Evolutionary conservation across 2,113 vertebrate species (phyloP).

Genomic region (Cheirogaleus medius): DNA sequence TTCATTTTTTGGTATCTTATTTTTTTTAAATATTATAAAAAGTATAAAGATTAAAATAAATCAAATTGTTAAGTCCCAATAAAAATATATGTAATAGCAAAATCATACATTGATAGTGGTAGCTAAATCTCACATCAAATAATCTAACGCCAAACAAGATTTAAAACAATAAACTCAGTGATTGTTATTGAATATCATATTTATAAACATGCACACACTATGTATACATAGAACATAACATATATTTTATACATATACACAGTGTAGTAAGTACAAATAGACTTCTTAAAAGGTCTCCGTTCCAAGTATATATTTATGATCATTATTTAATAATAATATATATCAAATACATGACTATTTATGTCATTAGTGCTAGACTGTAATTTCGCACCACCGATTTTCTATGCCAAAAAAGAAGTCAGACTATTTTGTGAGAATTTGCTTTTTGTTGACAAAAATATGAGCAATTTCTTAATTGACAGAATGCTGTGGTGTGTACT

Average conservation of each 20-base stretch:
- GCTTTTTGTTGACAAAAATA: slow-evolving; percentile 81
- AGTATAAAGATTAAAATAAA: background rate
- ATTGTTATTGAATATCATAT: slow-evolving; percentile 52
- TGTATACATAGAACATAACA: background rate
- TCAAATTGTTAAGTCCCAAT: slow-evolving; percentile 41
- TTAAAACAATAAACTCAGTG: slow-evolving; percentile 49
- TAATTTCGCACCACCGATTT: slow-evolving; percentile 79
- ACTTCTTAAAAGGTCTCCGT: slow-evolving; percentile 76
- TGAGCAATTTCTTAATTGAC: slow-evolving; percentile 80
- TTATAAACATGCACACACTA: background rate
- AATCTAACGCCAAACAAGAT: background rate
- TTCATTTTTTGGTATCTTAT: background rate
- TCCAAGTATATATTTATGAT: slow-evolving; percentile 60
- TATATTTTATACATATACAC: background rate
- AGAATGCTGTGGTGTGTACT: slow-evolving; percentile 77
- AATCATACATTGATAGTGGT: slow-evolving; percentile 35
- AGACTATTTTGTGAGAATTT: slow-evolving; percentile 80
- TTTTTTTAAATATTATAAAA: background rate
- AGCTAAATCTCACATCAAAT: background rate
- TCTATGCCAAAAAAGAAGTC: slow-evolving; percentile 69
- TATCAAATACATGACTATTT: slow-evolving; percentile 46
- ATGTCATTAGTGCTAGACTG: slow-evolving; percentile 72
- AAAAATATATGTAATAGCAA: slow-evolving; percentile 56
- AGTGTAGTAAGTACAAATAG: slow-evolving; percentile 77
- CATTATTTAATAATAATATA: slow-evolving; percentile 24